Evolutionary conservation across 2,888 invertebrate species (phyloP).

Genomic region (Drosophila pseudotalamancana): DNA sequence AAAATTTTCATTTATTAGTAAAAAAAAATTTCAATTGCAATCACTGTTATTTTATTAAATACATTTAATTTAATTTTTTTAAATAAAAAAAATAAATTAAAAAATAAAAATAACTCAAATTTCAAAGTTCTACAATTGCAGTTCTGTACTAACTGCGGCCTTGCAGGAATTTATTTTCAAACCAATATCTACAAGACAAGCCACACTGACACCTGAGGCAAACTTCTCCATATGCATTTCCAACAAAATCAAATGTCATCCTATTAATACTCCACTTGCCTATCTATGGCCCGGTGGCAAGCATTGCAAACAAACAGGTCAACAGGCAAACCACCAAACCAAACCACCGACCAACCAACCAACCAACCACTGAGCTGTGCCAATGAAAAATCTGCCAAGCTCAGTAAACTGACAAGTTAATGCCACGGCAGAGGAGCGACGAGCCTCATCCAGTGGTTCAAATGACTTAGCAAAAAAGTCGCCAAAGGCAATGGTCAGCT

Average conservation of each 20-base stretch:
- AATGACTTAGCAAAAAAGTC: constrained; percentile 45
- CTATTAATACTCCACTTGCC: constrained; percentile 40
- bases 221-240: constrained; percentile 21
- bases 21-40: too few relatives aligned
- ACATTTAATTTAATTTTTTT: too few relatives aligned
- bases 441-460: constrained; percentile 11
- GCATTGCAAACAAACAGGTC: constrained; percentile 22
- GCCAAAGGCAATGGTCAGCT: constrained; percentile 7
- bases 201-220: constrained; percentile 38
- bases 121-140: too few relatives aligned
- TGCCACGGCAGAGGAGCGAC: constrained; percentile 49
- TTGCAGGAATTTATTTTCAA: constrained; percentile 12
- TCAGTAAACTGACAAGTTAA: constrained; percentile 75
- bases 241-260: constrained; percentile 40
- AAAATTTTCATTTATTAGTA: too few relatives aligned
- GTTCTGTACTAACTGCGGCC: background rate
- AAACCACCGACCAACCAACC: constrained; percentile 20
- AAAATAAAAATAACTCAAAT: too few relatives aligned
- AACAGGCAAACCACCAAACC: constrained; percentile 21
- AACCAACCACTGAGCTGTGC: constrained; percentile 16
- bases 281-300: constrained; percentile 25
- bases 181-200: constrained; percentile 24
- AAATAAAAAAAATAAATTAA: too few relatives aligned
- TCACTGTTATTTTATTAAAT: background rate
- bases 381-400: constrained; percentile 75